Conservation (phyloP, 2,797 vertebrate genomes). For the Bryconaethiops microstoma region DNA sequence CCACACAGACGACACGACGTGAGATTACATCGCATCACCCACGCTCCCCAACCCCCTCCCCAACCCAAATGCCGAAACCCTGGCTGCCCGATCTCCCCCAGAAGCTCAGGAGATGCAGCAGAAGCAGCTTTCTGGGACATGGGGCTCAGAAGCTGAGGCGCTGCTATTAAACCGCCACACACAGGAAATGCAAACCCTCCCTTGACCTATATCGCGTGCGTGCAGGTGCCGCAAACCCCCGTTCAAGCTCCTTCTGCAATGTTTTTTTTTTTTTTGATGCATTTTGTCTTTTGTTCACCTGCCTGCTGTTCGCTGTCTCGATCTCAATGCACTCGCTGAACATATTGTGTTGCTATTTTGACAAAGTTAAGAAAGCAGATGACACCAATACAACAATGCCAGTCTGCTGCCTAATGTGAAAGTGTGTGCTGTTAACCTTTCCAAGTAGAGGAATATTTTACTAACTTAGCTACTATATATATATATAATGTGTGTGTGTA, state of each 20-base stretch:
- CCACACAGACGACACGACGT: conserved; percentile 52
- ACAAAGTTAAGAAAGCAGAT: too few relatives aligned
- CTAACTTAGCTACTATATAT: too few relatives aligned
- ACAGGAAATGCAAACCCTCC: conserved; percentile 62
- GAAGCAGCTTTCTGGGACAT: conserved; percentile 34
- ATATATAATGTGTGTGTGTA: too few relatives aligned
- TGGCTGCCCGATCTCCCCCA: background rate
- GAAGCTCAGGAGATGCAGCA: conserved; percentile 41
- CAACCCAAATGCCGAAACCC: conserved; percentile 14
- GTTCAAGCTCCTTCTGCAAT: conserved; percentile 33
- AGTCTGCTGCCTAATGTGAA: too few relatives aligned
- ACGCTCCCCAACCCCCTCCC: conserved; percentile 40
- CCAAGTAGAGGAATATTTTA: too few relatives aligned
- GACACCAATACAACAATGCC: too few relatives aligned
- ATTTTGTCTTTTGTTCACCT: conserved; percentile 29
- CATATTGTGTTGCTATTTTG: too few relatives aligned
- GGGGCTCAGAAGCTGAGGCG: conserved; percentile 40
- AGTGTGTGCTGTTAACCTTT: too few relatives aligned
- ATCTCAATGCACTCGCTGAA: background rate
- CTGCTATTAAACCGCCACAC: conserved; percentile 60
- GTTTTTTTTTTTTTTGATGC: conserved; percentile 12
- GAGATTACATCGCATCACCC: conserved; percentile 62
- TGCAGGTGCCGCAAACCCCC: conserved; percentile 66
- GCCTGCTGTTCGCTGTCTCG: background rate
- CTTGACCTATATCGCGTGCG: conserved; percentile 70